Conservation (phyloP, 2,113 vertebrate genomes). For the Sylvicapra grimmia region DNA sequence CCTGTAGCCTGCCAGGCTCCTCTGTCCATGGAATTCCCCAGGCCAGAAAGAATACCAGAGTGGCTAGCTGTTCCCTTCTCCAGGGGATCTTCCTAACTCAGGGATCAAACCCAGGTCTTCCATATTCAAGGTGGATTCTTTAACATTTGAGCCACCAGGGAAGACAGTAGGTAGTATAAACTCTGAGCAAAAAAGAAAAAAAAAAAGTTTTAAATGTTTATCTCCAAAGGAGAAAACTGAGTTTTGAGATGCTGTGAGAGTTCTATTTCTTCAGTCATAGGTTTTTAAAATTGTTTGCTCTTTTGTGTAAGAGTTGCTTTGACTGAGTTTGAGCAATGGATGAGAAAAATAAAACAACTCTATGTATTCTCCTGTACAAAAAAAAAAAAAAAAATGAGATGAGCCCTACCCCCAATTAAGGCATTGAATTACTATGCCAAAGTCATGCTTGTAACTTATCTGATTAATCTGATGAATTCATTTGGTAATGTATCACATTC, state of each 20-base stretch:
- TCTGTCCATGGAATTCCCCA: not conserved
- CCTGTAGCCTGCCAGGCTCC: not conserved
- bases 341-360: not conserved
- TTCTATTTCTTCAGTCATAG: not conserved
- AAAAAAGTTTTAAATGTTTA: not conserved
- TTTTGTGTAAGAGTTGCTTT: not conserved
- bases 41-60: not conserved
- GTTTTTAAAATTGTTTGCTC: not conserved
- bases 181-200: not conserved
- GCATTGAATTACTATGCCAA: not conserved
- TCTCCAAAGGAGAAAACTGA: not conserved
- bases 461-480: not conserved
- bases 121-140: not conserved
- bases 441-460: not conserved
- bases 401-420: not conserved
- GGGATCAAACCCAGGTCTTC: not conserved
- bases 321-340: not conserved
- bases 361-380: not conserved
- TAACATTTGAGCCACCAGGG: not conserved
- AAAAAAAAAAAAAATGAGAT: not conserved
- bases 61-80: not conserved
- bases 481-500: not conserved
- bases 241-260: not conserved
- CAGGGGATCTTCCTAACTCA: not conserved
- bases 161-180: not conserved